Conservation (phyloP, 2,888 invertebrate genomes). For the Macrosoma leucophasiata region DNA sequence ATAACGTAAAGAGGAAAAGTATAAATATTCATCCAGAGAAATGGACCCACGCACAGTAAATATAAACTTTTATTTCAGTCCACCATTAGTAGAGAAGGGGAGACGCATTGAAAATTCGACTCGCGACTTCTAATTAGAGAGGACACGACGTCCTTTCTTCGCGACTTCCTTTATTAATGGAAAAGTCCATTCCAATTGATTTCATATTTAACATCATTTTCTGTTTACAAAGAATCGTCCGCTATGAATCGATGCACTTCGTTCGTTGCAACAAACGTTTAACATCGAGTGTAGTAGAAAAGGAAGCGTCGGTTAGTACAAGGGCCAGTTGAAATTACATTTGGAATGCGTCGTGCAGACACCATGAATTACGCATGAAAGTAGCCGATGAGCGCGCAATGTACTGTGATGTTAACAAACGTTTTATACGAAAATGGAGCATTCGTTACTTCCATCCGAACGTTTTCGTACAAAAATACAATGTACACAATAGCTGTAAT, state of each 20-base stretch:
- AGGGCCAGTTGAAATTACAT: slow-evolving; percentile 57
- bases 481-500: too few relatives aligned
- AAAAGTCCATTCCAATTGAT: slow-evolving; percentile 63
- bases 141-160: slow-evolving; percentile 55
- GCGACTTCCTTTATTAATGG: slow-evolving; percentile 60
- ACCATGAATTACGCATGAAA: slow-evolving; percentile 66
- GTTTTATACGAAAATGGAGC: slow-evolving; percentile 13
- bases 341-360: slow-evolving; percentile 55
- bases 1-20: slow-evolving; percentile 55
- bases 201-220: slow-evolving; percentile 57
- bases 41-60: slow-evolving; percentile 65
- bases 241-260: slow-evolving; percentile 12
- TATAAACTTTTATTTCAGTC: slow-evolving; percentile 71
- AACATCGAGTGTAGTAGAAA: background rate
- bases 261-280: slow-evolving; percentile 8
- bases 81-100: slow-evolving; percentile 50
- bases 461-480: too few relatives aligned
- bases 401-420: slow-evolving; percentile 43
- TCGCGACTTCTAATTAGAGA: slow-evolving; percentile 69
- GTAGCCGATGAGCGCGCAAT: slow-evolving; percentile 49
- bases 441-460: slow-evolving; percentile 12
- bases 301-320: slow-evolving; percentile 32
- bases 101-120: slow-evolving; percentile 69
- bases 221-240: slow-evolving; percentile 19
- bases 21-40: slow-evolving; percentile 68